Conservation (phyloP, 2,888 invertebrate genomes). For the Eupsilia transversa region DNA sequence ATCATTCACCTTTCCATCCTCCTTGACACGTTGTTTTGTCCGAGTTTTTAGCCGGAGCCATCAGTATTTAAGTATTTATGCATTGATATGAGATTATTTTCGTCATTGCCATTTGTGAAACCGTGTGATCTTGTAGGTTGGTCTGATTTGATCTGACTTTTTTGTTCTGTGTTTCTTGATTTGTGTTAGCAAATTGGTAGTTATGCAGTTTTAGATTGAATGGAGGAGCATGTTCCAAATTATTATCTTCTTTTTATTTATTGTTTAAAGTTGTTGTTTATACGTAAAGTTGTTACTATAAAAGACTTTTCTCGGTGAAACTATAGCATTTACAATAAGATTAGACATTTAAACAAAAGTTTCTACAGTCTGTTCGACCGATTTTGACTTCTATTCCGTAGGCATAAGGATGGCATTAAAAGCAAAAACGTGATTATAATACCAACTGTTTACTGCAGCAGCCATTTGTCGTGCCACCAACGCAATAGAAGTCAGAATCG, state of each 20-base stretch:
- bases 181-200: neutral
- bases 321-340: too few species aligned
- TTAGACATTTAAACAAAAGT: too few species aligned
- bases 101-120: conserved; percentile 57
- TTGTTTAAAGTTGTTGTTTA: neutral
- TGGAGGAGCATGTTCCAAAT: fast-evolving
- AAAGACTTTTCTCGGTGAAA: neutral
- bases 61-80: conserved; percentile 64
- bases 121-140: conserved; percentile 48
- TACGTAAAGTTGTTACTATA: neutral
- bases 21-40: conserved; percentile 68
- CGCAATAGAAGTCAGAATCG: too few species aligned
- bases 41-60: conserved; percentile 52
- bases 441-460: too few species aligned
- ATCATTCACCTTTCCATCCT: conserved; percentile 54
- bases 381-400: too few species aligned
- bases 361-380: too few species aligned
- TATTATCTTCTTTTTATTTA: neutral
- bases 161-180: conserved; percentile 14
- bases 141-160: too few species aligned
- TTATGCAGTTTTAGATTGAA: conserved; percentile 34
- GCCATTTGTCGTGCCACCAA: too few species aligned
- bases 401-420: too few species aligned
- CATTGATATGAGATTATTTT: conserved; percentile 58
- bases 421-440: too few species aligned